Base-by-base conservation (phyloP, 2,888 invertebrate species). In the Dastarcus helophoroides region DNA sequence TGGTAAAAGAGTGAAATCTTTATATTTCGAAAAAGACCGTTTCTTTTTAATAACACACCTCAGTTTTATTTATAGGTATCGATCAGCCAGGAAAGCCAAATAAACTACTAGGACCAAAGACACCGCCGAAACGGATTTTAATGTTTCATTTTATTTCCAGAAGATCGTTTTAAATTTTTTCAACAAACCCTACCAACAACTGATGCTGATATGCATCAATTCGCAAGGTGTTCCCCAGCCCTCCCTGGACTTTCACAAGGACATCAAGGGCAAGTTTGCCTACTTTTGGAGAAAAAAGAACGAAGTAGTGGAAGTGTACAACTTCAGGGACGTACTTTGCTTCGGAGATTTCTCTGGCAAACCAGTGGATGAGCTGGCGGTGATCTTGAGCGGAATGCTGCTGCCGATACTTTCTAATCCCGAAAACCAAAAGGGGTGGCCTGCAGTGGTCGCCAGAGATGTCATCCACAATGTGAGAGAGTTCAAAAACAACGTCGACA, bases 251-350 rank as follows among this genome's bases (percentile, higher is more conserved):
- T 84, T 80, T 46, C 78, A 77, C 2, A 47, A 67, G 0, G 58
- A 66, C 22, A 63, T 69, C 13, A 74, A 71, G 47, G 65, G 70
- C 7, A 86, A 85, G 62, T 66, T 74, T 29, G 65, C 74, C 0
- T 93, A 88, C 54, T 90, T 91, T 53, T 67, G 86, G 14, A 76
- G 83, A 44, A 75, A 70, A 40, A 50, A 58, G 3, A 66, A 71
- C 4, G 71, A 69, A 2, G 65, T 64, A 29, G 63, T 91, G 4
- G 76, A 76, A 0, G 68, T 63, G 33, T 60, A 65, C 1, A 82
- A 83, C 40, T 61, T 67, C 40, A 22, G 47, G n/a, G 39, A 50
- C 60, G 50, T 65, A 1, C 48, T 82, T 2, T 68, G 76, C 36
- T 68, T 76, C 28, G 85, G 85, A 0, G 84, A 84, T 50, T 64